Base-by-base conservation (phyloP, 2,797 vertebrate species). In the Clarias laeviceps region DNA sequence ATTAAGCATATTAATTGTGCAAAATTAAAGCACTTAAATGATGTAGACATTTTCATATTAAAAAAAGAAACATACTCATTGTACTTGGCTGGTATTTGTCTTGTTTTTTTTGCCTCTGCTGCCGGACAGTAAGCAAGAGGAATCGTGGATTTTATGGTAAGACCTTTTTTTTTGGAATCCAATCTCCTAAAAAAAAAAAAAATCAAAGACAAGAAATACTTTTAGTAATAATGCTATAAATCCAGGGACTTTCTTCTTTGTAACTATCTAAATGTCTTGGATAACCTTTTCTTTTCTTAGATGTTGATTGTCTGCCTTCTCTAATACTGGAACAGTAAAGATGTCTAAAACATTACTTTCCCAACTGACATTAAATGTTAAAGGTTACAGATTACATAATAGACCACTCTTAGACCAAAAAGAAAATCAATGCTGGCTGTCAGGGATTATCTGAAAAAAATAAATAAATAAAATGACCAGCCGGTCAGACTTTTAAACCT, bases 111-210 rank as follows among this genome's bases (percentile, higher is more conserved):
- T 89, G 88, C 77, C 88, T 77, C 84, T 88, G 91, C 91, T 93
- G 90, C 92, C 62, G 91, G 91, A 93, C 94, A 96, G 94, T 92
- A 91, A 94, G 91, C 91, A 95, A 94, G 94, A 94, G 91, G 93
- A 94, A 92, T 87, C 92, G 89, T 2, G 91, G 91, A 90, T 94
- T 91, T 90, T 86, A 92, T 94, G 94, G 94, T 95, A 95, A 95
- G 89, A 87, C 56, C 57, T 84, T 27, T 85, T 77, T 34, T 34
- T n/a, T 62, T 62, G 20, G 77, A 68, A 85, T 76, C 24, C 20
- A 80, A 54, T 66, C 59, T 79, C n/a, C 9, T 40, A 0, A 68
- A 18, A 40, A 81, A 68, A 34, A 61, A 27, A n/a, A 15, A 65
- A 56, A 54, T 8, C n/a, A 37, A 2, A 69, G 7, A 69, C 29